phyloP scores from a whole-genome alignment of 2,888 invertebrate genomes.

The Alsophila aescularia region DNA sequence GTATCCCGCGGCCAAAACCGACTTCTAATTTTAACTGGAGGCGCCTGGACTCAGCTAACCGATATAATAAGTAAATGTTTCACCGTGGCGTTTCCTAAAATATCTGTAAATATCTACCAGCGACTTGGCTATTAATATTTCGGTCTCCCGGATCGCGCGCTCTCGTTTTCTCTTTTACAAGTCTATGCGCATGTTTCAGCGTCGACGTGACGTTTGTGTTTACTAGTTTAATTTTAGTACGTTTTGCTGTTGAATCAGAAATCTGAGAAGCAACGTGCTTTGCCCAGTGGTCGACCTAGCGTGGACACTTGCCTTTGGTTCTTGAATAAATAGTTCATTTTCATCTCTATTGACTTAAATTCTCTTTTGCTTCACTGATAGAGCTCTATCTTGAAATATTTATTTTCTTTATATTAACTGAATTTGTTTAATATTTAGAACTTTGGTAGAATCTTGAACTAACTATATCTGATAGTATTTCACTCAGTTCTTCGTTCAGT shows the following conservation, averaged over 20 bases:
- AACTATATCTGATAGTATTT: neutral
- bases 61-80: constrained; percentile 29
- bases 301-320: neutral
- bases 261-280: constrained; percentile 26
- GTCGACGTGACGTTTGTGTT: constrained; percentile 22
- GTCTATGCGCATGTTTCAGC: constrained; percentile 31
- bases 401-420: too few relatives aligned
- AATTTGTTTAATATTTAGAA: neutral
- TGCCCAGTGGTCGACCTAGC: constrained; percentile 7
- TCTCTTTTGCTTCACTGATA: too few relatives aligned
- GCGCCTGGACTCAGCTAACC: constrained; percentile 40
- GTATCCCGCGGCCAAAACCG: constrained; percentile 48
- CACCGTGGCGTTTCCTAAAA: constrained; percentile 49
- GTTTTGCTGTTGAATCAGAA: constrained; percentile 23
- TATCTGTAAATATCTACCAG: constrained; percentile 22
- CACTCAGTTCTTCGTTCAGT: constrained; percentile 4
- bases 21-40: constrained; percentile 73
- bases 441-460: neutral
- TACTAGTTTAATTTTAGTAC: constrained; percentile 28
- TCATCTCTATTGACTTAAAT: too few relatives aligned
- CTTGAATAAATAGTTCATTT: neutral
- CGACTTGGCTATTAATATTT: constrained; percentile 53
- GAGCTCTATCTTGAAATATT: too few relatives aligned
- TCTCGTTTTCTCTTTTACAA: constrained; percentile 35
- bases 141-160: constrained; percentile 56